Base-by-base conservation (phyloP, 1,140 invertebrate species). In the Bombus huntii region DNA sequence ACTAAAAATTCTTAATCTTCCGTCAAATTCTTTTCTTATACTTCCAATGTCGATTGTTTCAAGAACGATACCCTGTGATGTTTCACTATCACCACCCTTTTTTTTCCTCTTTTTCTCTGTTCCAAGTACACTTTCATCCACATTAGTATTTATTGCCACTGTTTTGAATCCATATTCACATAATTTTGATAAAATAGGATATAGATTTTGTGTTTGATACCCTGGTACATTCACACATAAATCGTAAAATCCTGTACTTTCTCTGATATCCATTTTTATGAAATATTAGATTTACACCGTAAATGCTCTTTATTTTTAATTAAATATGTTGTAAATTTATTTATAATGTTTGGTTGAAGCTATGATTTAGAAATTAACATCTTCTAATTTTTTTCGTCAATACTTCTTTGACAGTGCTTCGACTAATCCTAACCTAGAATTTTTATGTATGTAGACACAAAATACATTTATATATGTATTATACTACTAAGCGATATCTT, bases 31-130 rank as follows among this genome's bases (percentile, higher is more conserved):
- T 72, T 89, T 68, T 57, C 44, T 72, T 57, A 95, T 37, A 42
- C 93, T 90, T 31, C 88, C 70, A 18, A 93, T 59, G 57, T 94
- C 81, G 13, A 93, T 31, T 31, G 92, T 92, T 53, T 93, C 87
- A 18, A 92, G 92, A n/a, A 93, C 10, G 12, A 31, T 34, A 34
- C 73, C 72, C 31, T 87, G 71, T 1, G 18, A 13, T 10, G 44
- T 8, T 65, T 92, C 90, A 53, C 44, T 85, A 22, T 85, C 87
- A 22, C 83, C 83, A n/a, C 44, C 42, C 88, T 92, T 93, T 47
- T 92, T 94, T 59, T 95, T 95, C 44, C 95, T 95, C 78, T 93
- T 93, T 73, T 95, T 95, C 10, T 94, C 93, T 31, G 74, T 83
- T 53, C 93, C 91, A 79, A 96, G 93, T 78, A 93, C 87, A 77